phyloP scores from a whole-genome alignment of 1,140 invertebrate genomes.

The Euborellia annulipes region DNA sequence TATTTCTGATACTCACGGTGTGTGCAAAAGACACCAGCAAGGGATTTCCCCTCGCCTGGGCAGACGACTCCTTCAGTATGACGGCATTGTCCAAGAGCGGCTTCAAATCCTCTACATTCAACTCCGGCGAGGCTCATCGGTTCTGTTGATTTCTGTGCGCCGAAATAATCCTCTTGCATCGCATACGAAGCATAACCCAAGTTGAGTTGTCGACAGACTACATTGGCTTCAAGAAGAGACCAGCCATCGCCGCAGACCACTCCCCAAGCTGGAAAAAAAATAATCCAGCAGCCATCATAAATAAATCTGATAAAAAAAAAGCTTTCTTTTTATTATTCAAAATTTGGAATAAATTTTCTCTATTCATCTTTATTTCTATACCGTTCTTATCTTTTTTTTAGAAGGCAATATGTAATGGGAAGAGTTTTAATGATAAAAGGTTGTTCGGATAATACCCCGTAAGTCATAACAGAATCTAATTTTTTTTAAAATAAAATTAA shows the following conservation, averaged over 20 bases:
- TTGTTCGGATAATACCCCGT: too few relatives aligned
- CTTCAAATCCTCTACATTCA: conserved; percentile 60
- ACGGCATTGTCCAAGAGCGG: conserved; percentile 47
- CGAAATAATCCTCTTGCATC: conserved; percentile 56
- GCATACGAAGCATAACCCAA: conserved; percentile 61
- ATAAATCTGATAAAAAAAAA: neutral
- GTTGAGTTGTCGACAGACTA: conserved; percentile 60
- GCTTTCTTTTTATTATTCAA: neutral
- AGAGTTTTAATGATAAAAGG: too few relatives aligned
- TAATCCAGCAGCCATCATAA: too few relatives aligned
- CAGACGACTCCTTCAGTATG: conserved; percentile 36
- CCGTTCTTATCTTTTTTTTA: too few relatives aligned
- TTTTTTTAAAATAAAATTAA: too few relatives aligned
- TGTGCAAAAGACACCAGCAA: conserved; percentile 62
- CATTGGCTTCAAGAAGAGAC: conserved; percentile 66
- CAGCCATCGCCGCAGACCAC: conserved; percentile 77
- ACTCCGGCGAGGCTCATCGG: conserved; percentile 54
- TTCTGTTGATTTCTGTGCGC: conserved; percentile 37
- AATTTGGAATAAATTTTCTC: neutral
- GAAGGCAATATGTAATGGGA: too few relatives aligned
- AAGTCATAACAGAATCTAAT: too few relatives aligned
- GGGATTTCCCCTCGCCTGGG: conserved; percentile 38
- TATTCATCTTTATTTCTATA: too few relatives aligned
- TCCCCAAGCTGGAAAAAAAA: conserved; percentile 46
- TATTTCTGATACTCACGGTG: too few relatives aligned